phyloP scores from a whole-genome alignment of 2,113 vertebrate species.

The Carettochelys insculpta region DNA sequence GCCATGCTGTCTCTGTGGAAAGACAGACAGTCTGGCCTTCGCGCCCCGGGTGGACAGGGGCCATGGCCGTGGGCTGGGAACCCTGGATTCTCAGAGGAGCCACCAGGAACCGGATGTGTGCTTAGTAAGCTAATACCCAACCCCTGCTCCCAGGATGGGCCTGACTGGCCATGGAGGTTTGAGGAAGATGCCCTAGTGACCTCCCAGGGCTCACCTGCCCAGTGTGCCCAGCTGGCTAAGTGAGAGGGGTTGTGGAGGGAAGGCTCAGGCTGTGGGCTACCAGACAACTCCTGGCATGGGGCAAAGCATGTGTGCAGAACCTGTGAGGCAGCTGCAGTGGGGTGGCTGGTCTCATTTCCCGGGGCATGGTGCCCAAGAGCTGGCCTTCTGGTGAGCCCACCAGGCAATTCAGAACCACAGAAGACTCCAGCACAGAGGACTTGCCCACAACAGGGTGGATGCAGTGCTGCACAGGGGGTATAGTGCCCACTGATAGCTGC shows the following conservation, averaged over 20 bases:
- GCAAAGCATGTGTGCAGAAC: neutral
- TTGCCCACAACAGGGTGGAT: neutral
- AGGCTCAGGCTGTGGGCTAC: accelerated
- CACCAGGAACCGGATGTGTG: no score
- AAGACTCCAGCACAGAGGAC: neutral
- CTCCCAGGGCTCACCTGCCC: no score
- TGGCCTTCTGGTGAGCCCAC: neutral
- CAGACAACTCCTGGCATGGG: neutral
- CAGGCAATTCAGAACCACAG: neutral
- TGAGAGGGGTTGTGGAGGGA: accelerated
- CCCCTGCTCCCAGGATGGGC: accelerated
- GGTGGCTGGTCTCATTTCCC: neutral
- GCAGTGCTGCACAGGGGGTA: neutral
- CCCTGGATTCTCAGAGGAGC: neutral
- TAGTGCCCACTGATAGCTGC: neutral
- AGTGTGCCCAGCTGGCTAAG: accelerated
- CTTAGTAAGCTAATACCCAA: accelerated
- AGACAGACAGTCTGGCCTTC: no score
- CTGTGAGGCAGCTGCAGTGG: neutral
- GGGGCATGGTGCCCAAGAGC: neutral
- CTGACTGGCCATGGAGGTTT: neutral
- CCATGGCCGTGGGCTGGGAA: neutral
- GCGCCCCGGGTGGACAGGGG: neutral
- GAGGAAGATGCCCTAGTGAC: neutral
- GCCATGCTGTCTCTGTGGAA: no score